A percentile compares a stretch with the other conserved stretches of the same genome.
These are phyloP conservation scores for Caerostris extrusa DNA, from an alignment of 1,140 invertebrate species.

Conservation along the genomic window DNA sequence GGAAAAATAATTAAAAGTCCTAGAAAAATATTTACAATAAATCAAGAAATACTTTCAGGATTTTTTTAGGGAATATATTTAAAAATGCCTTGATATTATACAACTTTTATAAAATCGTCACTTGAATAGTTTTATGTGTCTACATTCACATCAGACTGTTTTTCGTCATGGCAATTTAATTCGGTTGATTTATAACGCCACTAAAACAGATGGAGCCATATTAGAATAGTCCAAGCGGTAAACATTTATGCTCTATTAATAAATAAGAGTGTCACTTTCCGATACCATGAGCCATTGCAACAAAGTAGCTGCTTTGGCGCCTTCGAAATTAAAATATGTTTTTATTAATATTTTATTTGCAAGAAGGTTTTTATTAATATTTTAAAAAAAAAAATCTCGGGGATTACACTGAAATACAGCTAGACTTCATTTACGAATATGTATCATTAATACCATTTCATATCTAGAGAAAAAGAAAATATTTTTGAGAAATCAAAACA, in stretches of 20 bases:
- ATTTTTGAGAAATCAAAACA: slow-evolving; percentile 17
- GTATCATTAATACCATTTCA: background rate
- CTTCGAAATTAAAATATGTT: background rate
- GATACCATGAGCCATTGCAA: background rate
- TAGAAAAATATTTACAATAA: no score
- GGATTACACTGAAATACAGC: background rate
- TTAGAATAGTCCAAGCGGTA: background rate
- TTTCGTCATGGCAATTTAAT: no score
- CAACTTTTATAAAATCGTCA: no score
- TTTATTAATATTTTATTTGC: background rate
- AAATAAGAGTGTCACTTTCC: no score
- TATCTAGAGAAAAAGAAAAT: background rate
- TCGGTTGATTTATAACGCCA: no score
- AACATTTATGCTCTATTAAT: background rate
- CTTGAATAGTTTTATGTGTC: no score
- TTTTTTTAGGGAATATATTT: no score
- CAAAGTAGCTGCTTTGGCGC: background rate
- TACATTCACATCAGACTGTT: no score
- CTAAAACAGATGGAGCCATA: background rate
- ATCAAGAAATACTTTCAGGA: no score
- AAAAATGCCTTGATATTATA: no score
- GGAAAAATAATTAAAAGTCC: no score
- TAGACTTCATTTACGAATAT: background rate
- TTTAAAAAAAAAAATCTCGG: background rate
- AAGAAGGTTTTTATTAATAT: no score